Evolutionary conservation across 30 jellyfish, hydroid and myxozoan genomes (phyloP), one percentile per base, ranked within the genome.

Genomic region (Clytia hemisphaerica): DNA sequence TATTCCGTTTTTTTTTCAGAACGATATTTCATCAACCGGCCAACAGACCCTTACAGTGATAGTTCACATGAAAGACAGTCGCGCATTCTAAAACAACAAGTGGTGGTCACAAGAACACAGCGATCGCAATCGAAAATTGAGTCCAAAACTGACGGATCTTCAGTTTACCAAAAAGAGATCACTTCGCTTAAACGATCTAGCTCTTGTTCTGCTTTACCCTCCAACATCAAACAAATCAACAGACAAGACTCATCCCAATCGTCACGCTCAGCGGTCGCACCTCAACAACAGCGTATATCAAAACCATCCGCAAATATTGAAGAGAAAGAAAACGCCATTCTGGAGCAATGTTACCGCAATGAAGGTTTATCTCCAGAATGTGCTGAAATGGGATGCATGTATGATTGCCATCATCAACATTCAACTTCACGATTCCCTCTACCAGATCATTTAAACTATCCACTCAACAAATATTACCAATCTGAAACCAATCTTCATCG

Each of bases 121-220:
- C n/a, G n/a, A n/a, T n/a, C n/a, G n/a, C n/a, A n/a, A n/a, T n/a
- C n/a, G n/a, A n/a, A n/a, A n/a, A n/a, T n/a, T n/a, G n/a, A n/a
- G n/a, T n/a, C n/a, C n/a, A n/a, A n/a, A n/a, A n/a, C n/a, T n/a
- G n/a, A n/a, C n/a, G n/a, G n/a, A n/a, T n/a, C n/a, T n/a, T n/a
- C n/a, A n/a, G n/a, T n/a, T n/a, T n/a, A n/a, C n/a, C n/a, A n/a
- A n/a, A n/a, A n/a, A n/a, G n/a, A n/a, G n/a, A n/a, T n/a, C n/a
- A 57, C 19, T 57, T 30, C 44, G 14, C 38, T 57, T 28, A 30
- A 31, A 9, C 75, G 75, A 9, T 28, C 75, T 4, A 61, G 35
- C 62, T 29, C 65, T 37, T 30, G 61, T 21, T 61, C 75, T 9
- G 75, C 75, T 28, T 57, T 57, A 33, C 70, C 70, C 4, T 57